Percentiles rank a stretch among this genome's conserved stretches.
Conservation (phyloP, 2,888 invertebrate species). For the Epistrophe eligans region DNA sequence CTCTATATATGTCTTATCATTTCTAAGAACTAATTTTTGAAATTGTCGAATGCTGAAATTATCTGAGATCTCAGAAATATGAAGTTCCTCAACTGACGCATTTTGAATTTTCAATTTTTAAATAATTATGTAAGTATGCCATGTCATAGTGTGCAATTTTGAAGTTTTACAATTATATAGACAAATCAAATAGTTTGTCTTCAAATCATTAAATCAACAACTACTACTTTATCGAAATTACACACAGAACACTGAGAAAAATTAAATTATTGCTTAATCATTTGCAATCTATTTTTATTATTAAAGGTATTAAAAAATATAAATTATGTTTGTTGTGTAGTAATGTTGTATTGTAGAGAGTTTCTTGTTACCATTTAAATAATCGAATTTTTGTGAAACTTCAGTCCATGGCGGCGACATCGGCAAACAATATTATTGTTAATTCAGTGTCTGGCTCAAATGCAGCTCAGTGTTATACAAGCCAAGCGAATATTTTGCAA, state of each 20-base stretch:
- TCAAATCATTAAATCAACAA: too few species aligned
- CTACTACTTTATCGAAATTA: too few species aligned
- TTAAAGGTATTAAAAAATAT: slow-evolving; percentile 2
- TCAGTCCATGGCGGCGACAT: slow-evolving; percentile 80
- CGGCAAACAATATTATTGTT: slow-evolving; percentile 83
- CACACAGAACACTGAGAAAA: slow-evolving; percentile 22
- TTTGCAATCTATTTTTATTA: slow-evolving; percentile 27
- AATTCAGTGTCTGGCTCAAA: slow-evolving; percentile 83
- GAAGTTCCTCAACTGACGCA: too few species aligned
- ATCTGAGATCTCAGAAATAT: too few species aligned
- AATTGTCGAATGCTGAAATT: too few species aligned
- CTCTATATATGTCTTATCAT: too few species aligned
- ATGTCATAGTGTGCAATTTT: not conserved
- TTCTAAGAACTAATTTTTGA: too few species aligned
- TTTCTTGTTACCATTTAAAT: slow-evolving; percentile 23
- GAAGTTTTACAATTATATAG: too few species aligned
- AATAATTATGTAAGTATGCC: not conserved
- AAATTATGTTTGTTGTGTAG: slow-evolving; percentile 18
- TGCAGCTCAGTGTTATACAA: slow-evolving; percentile 80
- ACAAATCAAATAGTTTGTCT: too few species aligned
- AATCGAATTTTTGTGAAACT: slow-evolving; percentile 50
- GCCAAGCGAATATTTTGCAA: slow-evolving; percentile 79
- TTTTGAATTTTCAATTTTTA: too few species aligned
- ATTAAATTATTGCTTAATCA: slow-evolving; percentile 45
- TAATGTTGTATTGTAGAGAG: not conserved